Conservation (phyloP, 2,797 vertebrate genomes). For the Gallinago solitaria region DNA sequence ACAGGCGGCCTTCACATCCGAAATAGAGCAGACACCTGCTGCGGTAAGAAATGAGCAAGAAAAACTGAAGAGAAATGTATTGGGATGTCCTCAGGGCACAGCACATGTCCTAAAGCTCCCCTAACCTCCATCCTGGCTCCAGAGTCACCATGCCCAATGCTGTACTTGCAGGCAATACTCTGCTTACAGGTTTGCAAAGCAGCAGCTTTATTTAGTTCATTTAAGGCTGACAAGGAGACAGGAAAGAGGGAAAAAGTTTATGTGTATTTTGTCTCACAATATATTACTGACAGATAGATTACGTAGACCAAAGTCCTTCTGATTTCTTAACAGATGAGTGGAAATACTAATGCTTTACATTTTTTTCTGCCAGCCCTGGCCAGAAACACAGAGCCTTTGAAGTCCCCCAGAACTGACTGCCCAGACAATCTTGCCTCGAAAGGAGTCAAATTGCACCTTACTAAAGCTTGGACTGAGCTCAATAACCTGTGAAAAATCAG, state of each 20-base stretch:
- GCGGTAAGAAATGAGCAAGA: background rate
- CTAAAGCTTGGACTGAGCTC: background rate
- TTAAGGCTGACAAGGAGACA: background rate
- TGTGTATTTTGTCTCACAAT: background rate
- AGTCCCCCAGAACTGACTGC: background rate
- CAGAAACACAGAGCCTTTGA: background rate
- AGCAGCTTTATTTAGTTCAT: background rate
- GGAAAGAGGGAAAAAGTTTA: background rate
- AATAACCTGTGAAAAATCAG: background rate
- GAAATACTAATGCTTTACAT: background rate
- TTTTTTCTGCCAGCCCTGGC: background rate
- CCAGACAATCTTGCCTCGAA: background rate
- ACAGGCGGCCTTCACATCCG: background rate
- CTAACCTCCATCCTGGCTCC: background rate
- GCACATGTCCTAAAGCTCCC: background rate
- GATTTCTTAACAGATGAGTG: background rate
- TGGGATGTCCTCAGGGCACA: background rate
- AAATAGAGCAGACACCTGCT: background rate
- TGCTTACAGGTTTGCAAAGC: background rate
- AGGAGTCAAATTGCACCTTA: background rate
- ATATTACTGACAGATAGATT: background rate
- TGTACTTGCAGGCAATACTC: background rate
- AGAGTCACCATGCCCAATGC: background rate
- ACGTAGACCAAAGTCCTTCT: background rate
- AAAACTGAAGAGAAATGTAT: background rate